phyloP scores from a whole-genome alignment of 1,140 invertebrate species.

The Aphis gossypii region DNA sequence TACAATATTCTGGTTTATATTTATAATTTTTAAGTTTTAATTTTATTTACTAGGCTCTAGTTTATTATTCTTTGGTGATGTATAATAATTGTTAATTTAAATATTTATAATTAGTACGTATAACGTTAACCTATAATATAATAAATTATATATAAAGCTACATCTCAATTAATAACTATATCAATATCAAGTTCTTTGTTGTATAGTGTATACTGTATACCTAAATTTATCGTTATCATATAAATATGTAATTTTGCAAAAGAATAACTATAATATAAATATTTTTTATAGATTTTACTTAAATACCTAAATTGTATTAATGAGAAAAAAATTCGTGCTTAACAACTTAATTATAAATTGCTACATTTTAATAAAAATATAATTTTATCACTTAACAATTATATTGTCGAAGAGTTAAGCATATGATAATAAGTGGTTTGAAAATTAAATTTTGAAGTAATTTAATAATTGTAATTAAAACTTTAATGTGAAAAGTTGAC shows the following conservation, averaged over 20 bases:
- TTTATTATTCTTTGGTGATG: neutral
- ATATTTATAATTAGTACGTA: neutral
- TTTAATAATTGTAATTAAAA: constrained; percentile 7
- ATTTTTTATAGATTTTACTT: neutral
- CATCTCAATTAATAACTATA: neutral
- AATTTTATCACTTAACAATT: neutral
- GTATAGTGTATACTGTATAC: neutral
- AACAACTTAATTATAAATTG: neutral
- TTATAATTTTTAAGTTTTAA: neutral
- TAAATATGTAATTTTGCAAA: neutral
- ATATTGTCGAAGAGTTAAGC: neutral
- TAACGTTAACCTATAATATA: neutral
- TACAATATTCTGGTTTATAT: neutral
- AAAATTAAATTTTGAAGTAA: neutral
- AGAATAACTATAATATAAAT: neutral
- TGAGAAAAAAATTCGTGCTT: neutral
- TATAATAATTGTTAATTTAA: neutral
- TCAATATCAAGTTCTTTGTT: neutral
- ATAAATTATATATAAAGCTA: neutral
- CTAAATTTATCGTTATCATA: neutral
- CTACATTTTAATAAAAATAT: neutral
- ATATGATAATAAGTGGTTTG: neutral
- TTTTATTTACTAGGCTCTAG: neutral
- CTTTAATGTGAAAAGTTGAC: neutral
- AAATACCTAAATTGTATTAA: neutral